A percentile compares a stretch with the other conserved stretches of the same genome.
These are phyloP conservation scores for Diploscapter pachys DNA, from an alignment of 1,140 invertebrate genomes.

Conservation along the genomic window DNA sequence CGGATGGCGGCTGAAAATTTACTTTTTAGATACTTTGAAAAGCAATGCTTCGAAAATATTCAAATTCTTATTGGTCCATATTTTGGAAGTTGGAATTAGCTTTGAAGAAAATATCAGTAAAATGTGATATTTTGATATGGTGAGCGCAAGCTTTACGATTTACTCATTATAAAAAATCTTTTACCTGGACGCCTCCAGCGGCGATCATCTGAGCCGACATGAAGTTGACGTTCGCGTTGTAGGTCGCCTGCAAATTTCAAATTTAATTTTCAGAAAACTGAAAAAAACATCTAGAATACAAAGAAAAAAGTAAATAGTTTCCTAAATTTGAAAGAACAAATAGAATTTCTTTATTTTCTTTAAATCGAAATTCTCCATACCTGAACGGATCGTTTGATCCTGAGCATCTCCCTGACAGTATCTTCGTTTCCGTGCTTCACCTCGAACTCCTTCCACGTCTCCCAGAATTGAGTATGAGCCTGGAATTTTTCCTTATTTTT, in stretches of 20 bases:
- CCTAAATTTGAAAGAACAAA: no score
- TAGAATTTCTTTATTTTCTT: no score
- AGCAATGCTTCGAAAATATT: no score
- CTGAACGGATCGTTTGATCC: constrained; percentile 37
- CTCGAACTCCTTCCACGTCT: constrained; percentile 99
- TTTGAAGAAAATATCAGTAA: background rate
- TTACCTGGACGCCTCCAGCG: constrained; percentile 59
- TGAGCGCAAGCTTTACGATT: no score
- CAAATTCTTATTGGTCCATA: constrained; percentile 35
- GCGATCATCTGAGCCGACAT: constrained; percentile 95
- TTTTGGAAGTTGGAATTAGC: constrained; percentile 47
- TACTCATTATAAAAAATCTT: background rate
- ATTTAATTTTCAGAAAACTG: no score
- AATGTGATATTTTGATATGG: background rate
- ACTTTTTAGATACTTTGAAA: no score
- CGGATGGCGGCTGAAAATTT: no score
- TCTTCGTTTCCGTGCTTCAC: constrained; percentile 99
- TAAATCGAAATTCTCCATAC: no score
- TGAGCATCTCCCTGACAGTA: constrained; percentile 96
- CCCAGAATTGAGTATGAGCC: constrained; percentile 90
- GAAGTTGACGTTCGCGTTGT: constrained; percentile 70
- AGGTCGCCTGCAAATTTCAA: constrained; percentile 40
- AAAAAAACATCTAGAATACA: no score
- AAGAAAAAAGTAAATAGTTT: no score
- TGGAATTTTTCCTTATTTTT: constrained; percentile 53